Base-by-base conservation (phyloP, 2,113 vertebrate genomes). In the Polypterus senegalus region DNA sequence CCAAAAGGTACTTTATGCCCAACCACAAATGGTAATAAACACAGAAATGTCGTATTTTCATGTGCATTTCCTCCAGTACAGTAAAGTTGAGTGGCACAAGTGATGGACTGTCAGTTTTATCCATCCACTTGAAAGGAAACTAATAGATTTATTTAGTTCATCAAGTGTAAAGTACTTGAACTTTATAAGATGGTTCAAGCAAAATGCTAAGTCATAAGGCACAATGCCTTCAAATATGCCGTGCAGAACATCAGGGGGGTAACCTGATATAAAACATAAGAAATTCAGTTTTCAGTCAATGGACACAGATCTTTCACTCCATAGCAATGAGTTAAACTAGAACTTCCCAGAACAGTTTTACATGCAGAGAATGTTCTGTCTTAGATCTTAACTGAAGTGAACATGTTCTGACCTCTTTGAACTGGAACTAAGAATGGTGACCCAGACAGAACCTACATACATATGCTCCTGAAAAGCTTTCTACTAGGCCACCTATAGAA, bases 111-210 rank as follows among this genome's bases (percentile, higher is more conserved):
- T 68, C 60, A n/a, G 63, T 57, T 11, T 65, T 71, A 47, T 67
- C 65, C 44, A 49, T 64, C 69, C 69, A 70, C 52, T 67, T 70
- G 11, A 62, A 70, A 3, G 65, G 63, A 57, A 67, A 70, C 51
- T 68, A 60, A 68, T 68, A n/a, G 51, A 5, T 46, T 61, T 49
- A 61, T 68, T 68, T 46, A 61, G 59, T 47, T 68, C 53, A 54
- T 58, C 5, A 1, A 62, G 55, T 52, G 60, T 55, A 51, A 61
- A 60, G 55, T 65, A 65, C 61, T 57, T 61, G 47, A 64, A 64
- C 58, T 63, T 64, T 7, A 68, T 64, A 45, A 68, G 57, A 11
- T 47, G 48, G 54, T 63, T 47, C 27, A 68, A 64, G 46, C 52
- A 64, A 43, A 61, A 51, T 9, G 66, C 65, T 45, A 66, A 43